A percentile compares a stretch with the other conserved stretches of the same genome.
phyloP scores from a whole-genome alignment of 2,113 vertebrate species.

The Antechinus flavipes region DNA sequence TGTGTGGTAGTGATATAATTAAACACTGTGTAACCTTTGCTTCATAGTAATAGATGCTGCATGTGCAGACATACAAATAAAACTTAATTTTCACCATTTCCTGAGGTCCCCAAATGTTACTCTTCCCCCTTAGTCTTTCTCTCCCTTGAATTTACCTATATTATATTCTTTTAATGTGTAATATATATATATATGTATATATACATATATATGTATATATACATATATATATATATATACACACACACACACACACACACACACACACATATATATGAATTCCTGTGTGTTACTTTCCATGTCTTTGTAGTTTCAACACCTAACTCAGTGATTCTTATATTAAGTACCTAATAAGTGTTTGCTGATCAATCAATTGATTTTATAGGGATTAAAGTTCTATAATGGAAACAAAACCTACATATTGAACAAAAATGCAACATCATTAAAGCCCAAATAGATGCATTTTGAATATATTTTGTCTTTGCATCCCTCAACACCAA shows the following conservation, averaged over 20 bases:
- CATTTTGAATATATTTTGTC: background rate
- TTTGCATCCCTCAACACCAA: background rate
- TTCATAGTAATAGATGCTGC: background rate
- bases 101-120: background rate
- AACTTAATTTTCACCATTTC: background rate
- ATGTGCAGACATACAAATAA: background rate
- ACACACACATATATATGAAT: no score
- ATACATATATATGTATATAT: no score
- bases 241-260: no score
- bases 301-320: background rate
- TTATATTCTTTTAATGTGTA: background rate
- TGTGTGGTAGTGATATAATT: background rate
- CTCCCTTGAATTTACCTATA: background rate
- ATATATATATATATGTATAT: background rate
- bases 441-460: background rate
- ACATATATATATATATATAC: no score
- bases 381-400: background rate
- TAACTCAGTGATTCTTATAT: background rate
- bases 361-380: background rate
- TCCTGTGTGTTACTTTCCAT: background rate
- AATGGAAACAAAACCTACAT: background rate
- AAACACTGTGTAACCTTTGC: background rate
- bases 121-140: background rate
- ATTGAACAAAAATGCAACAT: background rate
- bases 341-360: background rate